These are phyloP conservation scores for Oxygymnocypris stewartii DNA, from an alignment of 2,113 vertebrate genomes.

Conservation along the genomic window DNA sequence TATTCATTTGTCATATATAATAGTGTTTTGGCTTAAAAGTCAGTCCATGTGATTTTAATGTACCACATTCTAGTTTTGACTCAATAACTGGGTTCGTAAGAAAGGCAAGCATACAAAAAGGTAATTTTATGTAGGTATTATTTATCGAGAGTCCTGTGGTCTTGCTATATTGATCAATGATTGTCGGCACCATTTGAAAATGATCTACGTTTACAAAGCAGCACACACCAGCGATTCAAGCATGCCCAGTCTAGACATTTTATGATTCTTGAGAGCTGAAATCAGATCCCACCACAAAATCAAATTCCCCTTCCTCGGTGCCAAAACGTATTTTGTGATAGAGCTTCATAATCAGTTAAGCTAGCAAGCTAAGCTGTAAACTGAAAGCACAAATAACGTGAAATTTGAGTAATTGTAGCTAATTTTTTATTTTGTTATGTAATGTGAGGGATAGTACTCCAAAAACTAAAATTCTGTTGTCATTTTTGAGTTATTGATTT, in stretches of 20 bases:
- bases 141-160: background rate
- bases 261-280: background rate
- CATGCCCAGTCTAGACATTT: background rate
- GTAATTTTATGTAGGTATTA: slow-evolving; percentile 7
- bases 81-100: background rate
- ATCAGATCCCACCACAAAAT: background rate
- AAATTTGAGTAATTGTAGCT: background rate
- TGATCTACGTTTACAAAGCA: background rate
- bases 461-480: background rate
- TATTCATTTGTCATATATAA: background rate
- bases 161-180: background rate
- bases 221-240: background rate
- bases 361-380: background rate
- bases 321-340: background rate
- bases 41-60: slow-evolving; percentile 6
- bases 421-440: background rate
- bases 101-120: slow-evolving; percentile 12
- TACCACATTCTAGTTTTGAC: background rate
- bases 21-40: background rate
- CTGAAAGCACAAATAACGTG: background rate
- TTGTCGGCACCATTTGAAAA: slow-evolving; percentile 6
- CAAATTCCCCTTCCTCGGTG: background rate
- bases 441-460: background rate
- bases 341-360: background rate
- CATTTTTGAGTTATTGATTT: background rate